These are phyloP conservation scores for Pipra filicauda DNA, from an alignment of 2,113 vertebrate species.

Conservation along the genomic window DNA sequence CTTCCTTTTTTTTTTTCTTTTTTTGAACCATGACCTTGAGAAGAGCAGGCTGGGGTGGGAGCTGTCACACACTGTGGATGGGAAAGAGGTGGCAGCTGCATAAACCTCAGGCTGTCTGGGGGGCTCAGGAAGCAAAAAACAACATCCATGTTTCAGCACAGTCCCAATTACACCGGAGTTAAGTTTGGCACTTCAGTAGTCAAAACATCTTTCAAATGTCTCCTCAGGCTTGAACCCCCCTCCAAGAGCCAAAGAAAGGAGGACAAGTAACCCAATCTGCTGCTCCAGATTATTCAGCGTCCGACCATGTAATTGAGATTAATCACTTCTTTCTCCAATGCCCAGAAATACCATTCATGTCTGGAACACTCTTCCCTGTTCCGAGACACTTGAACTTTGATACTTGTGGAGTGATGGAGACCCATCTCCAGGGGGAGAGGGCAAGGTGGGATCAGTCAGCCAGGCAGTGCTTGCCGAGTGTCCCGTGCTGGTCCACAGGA, in stretches of 20 bases:
- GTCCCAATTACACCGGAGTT: constrained; percentile 35
- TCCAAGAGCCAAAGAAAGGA: constrained; percentile 9
- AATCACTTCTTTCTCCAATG: constrained; percentile 44
- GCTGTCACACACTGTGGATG: not conserved
- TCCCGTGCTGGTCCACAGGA: accelerated
- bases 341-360: constrained; percentile 50
- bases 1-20: accelerated
- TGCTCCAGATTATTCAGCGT: constrained; percentile 34
- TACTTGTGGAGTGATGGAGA: not conserved
- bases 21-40: not conserved
- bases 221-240: constrained; percentile 14
- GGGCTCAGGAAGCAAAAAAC: constrained; percentile 42
- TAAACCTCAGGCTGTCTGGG: not conserved
- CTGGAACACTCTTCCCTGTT: not conserved
- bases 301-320: constrained; percentile 55
- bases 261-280: constrained; percentile 35
- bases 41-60: not conserved
- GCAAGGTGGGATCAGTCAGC: not conserved
- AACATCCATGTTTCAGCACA: constrained; percentile 36
- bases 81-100: constrained; percentile 23
- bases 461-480: not conserved
- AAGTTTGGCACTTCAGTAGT: constrained; percentile 60
- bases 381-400: not conserved
- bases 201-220: constrained; percentile 49
- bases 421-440: not conserved